These are phyloP conservation scores for Epiblema foenella DNA, from an alignment of 2,888 invertebrate species.

Conservation along the genomic window DNA sequence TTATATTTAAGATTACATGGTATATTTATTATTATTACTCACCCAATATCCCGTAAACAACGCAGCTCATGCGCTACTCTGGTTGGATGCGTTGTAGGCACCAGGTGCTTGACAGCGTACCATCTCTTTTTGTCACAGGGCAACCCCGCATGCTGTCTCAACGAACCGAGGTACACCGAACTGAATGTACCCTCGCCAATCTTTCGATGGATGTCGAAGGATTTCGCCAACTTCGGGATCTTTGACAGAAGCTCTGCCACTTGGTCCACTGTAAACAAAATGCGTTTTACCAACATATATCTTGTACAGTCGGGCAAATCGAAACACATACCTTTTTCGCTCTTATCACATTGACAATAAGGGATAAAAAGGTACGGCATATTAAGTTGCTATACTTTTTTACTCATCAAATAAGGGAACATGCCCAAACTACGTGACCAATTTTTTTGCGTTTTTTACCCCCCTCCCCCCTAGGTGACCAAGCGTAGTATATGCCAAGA, in stretches of 20 bases:
- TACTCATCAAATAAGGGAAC: no score
- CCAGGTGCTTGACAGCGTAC: constrained; percentile 94
- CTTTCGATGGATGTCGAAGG: constrained; percentile 88
- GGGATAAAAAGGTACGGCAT: no score
- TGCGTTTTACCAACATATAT: no score
- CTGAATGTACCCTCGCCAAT: constrained; percentile 95
- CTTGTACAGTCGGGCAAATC: no score
- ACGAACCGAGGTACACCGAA: constrained; percentile 91
- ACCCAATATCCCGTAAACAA: constrained; percentile 92
- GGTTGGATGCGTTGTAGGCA: constrained; percentile 93
- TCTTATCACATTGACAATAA: no score
- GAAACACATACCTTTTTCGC: no score
- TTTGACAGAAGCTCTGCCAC: constrained; percentile 75
- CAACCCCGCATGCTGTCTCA: constrained; percentile 78
- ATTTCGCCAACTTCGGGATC: constrained; percentile 86
- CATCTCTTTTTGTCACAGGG: constrained; percentile 79
- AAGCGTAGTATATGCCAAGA: no score
- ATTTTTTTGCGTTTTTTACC: no score
- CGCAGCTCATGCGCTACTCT: constrained; percentile 92
- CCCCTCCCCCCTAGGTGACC: no score
- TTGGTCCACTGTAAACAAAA: constrained; percentile 64
- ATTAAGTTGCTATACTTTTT: no score
- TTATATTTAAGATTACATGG: no score
- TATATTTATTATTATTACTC: constrained; percentile 47
- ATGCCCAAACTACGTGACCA: no score